Evolutionary conservation across 2,113 vertebrate genomes (phyloP).

Genomic region (Potamarius usumacintae): DNA sequence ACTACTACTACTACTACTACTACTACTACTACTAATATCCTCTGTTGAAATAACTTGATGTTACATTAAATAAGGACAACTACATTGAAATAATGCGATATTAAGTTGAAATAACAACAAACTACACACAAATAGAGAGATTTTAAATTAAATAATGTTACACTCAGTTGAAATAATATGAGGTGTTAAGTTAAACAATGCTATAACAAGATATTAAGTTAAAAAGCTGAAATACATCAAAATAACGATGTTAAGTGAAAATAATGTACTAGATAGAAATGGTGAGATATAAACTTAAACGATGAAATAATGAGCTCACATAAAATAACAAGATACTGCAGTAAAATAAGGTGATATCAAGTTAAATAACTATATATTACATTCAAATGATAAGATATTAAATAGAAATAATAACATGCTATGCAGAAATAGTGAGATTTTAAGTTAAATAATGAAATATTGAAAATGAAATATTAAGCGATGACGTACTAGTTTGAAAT

Average conservation of each 20-base stretch:
- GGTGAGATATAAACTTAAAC: too few relatives aligned
- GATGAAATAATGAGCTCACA: background rate
- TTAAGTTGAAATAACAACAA: too few relatives aligned
- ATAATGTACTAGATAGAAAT: background rate
- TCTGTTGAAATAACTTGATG: too few relatives aligned
- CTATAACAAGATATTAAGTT: background rate
- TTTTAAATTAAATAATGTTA: too few relatives aligned
- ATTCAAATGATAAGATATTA: background rate
- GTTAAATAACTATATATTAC: background rate
- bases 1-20: too few relatives aligned
- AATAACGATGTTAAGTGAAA: background rate
- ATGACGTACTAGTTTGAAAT: too few relatives aligned
- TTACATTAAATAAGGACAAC: too few relatives aligned
- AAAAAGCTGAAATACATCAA: background rate
- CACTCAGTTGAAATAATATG: too few relatives aligned
- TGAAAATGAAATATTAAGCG: background rate
- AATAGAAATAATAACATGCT: background rate
- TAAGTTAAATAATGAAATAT: background rate
- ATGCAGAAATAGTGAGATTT: background rate
- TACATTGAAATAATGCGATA: too few relatives aligned
- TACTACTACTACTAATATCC: too few relatives aligned
- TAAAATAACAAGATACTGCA: background rate
- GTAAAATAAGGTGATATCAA: background rate
- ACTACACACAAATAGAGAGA: too few relatives aligned
- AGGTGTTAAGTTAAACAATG: too few relatives aligned